Base-by-base conservation (phyloP, 2,888 invertebrate genomes). In the Falcaria lacertinaria region DNA sequence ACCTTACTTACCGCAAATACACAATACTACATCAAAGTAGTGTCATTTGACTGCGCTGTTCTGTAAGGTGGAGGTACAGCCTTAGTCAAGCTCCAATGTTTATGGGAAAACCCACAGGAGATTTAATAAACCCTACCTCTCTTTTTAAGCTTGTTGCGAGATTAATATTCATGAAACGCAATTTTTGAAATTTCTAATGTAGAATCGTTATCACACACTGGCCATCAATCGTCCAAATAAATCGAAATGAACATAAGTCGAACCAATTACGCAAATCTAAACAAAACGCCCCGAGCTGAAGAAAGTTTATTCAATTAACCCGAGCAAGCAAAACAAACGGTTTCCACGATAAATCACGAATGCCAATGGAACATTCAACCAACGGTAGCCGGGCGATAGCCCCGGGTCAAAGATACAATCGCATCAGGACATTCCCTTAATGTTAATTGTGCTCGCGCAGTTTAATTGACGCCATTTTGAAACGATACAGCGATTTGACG, bases 331-430 rank as follows among this genome's bases (percentile, higher is more conserved):
- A 57, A 60, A 72, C 70, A 65, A 70, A 73, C 71, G 68, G 71
- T 69, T 65, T 64, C 65, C 64, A 64, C 75, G 80, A 85, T 86
- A 83, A 80, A 83, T 83, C 84, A 81, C 78, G 73, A 73, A 55
- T 51, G 45, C 53, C 44, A 56, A 37, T 22, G 37, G 11, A 25
- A 58, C 57, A 63, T 64, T 67, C 66, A 63, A 62, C 67, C 64
- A 69, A 74, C 74, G 74, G 82, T 80, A 83, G 83, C 78, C 55
- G 69, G 74, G 73, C 74, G 84, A 87, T 86, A 85, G 80, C 85
- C 86, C 64, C 62, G 64, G 86, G 85, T 86, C 86, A 80, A 50
- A 60, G 86, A 86, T 85, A 80, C 55, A 60, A 87, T 86, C 86
- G 65, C 69, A 71, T 71, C 71, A 71, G 60, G 69, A 82, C 81